Base-by-base conservation (phyloP, 1,140 invertebrate genomes). In the Leptopilina clavipes region DNA sequence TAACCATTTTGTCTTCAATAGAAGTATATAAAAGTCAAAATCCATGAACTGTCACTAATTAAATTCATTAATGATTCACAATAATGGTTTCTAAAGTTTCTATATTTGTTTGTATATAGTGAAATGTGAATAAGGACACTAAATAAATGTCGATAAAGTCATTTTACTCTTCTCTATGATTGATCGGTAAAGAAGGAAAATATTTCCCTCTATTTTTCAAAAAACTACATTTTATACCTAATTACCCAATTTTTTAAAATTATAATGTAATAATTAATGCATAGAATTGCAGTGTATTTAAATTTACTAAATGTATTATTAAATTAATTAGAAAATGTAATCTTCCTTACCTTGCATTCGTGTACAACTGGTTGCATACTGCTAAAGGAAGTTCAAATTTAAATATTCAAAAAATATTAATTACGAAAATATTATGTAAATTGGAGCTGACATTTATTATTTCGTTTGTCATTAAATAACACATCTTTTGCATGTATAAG, bases 161-260 rank as follows among this genome's bases (percentile, higher is more conserved):
- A 17, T 14, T 48, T 14, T 1, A 9, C 12, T 44, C 12, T 9
- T 44, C 8, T 1, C 3, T 9, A 44, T 44, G 1, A 11, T n/a
- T 48, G 11, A n/a, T 48, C 44, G 44, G n/a, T 48, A 48, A 48
- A n/a, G 44, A 48, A n/a, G 44, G 44, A 48, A 48, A 48, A 40
- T 40, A 6, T 40, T 31, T 31, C 6, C 25, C 25, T 1, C 6
- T 31, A 31, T 31, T 31, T 31, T 31, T 31, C 25, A 31, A 31
- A 31, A 31, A 31, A 31, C 6, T 31, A 31, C 25, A 31, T 31
- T 31, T 31, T 31, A 31, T 31, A 31, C 6, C 25, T 31, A 31
- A 31, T 31, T 31, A 31, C 6, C 1, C 6, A 31, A 31, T 31
- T 31, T 31, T 31, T 31, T 31, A 3, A 6, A 31, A 31, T 31